Conservation (phyloP, 1,140 invertebrate genomes). For the Brachystomella parvula region DNA sequence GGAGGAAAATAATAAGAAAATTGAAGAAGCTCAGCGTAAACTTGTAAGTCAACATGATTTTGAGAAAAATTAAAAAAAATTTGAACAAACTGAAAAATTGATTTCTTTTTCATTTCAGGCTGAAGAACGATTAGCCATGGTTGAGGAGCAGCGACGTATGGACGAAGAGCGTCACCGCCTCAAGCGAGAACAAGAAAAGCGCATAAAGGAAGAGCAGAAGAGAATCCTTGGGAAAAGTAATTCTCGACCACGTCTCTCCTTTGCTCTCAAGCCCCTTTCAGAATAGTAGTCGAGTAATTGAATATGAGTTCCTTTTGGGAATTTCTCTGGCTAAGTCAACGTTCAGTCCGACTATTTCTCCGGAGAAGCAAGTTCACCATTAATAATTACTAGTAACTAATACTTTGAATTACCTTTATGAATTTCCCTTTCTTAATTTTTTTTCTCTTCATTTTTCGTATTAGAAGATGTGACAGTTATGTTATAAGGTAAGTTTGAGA, state of each 20-base stretch:
- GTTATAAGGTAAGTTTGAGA: no score
- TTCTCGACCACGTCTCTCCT: conserved; percentile 88
- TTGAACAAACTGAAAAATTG: not conserved
- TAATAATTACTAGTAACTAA: no score
- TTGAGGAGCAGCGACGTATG: conserved; percentile 92
- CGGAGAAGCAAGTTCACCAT: no score
- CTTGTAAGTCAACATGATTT: conserved; percentile 57
- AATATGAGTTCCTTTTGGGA: no score
- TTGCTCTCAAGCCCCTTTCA: conserved; percentile 64
- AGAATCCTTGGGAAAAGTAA: conserved; percentile 95
- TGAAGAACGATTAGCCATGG: conserved; percentile 90
- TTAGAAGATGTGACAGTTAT: no score
- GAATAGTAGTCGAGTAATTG: no score
- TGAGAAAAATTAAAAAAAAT: not conserved
- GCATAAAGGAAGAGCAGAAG: conserved; percentile 89
- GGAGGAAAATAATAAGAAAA: conserved; percentile 95
- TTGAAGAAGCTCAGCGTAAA: conserved; percentile 92
- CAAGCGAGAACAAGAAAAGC: conserved; percentile 83
- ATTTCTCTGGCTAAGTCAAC: no score
- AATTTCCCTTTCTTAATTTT: no score
- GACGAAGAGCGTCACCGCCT: conserved; percentile 87
- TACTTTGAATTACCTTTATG: no score
- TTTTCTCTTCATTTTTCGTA: no score
- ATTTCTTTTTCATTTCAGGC: conserved; percentile 53
- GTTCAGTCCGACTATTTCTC: no score